Evolutionary conservation across 2,113 vertebrate species (phyloP), one percentile per base, ranked within the genome.

Genomic region (Larimichthys polyactis): DNA sequence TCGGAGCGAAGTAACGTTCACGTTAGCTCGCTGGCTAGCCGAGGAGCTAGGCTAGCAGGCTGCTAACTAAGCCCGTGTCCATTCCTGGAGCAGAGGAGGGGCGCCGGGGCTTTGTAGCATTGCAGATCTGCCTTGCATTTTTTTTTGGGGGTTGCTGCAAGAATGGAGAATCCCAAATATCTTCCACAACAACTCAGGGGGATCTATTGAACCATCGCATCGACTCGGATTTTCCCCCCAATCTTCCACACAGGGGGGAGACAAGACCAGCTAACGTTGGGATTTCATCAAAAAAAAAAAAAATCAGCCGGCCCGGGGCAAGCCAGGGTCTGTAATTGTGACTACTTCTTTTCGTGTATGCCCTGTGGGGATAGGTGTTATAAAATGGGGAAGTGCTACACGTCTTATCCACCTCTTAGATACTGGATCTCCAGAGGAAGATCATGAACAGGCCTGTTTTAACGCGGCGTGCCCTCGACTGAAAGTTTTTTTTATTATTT

Each of bases 61-160:
- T 88, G 93, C 89, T 93, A 86, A 87, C 89, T 92, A 90, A 92
- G 92, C 89, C 86, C 84, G 90, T 90, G 86, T 91, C 84, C 90
- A 89, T 91, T 92, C 91, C 89, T 87, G 92, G 91, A 93, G 84
- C 92, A 94, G 94, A 95, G 95, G 95, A 95, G 95, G 94, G 95
- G 95, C 93, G 89, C 83, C 78, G 76, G 85, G 90, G 85, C 91
- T 94, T 94, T 94, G 94, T 93, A 94, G 94, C 95, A 94, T 92
- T 95, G 95, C 94, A 93, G 95, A 92, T 93, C 94, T 91, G 78
- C 78, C 85, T 88, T 71, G 75, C 75, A 71, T 91, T 88, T 88
- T 85, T 83, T 65, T 24, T n/a, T n/a, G n/a, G n/a, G 66, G 63
- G 75, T 84, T 83, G 74, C 89, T 90, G 86, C 90, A 89, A 89